Percentiles rank a stretch among this genome's conserved stretches.
These are phyloP conservation scores for Drosophila jambulina DNA, from an alignment of 1,140 invertebrate genomes.

Conservation along the genomic window DNA sequence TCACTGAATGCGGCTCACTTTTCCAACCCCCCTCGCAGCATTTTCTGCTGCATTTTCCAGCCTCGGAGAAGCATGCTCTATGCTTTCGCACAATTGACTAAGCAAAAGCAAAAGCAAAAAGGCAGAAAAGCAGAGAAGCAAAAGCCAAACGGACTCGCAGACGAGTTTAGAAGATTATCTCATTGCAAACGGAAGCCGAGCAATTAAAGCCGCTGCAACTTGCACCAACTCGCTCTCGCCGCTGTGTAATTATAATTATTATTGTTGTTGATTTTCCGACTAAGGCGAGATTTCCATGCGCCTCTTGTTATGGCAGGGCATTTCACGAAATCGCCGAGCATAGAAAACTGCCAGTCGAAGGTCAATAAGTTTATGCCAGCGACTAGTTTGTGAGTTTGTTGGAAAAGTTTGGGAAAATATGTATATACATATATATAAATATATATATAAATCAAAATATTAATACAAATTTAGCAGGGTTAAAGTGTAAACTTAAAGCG, in stretches of 20 bases:
- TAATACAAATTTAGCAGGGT: too few species aligned
- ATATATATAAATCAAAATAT: too few species aligned
- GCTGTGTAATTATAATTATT: constrained; percentile 23
- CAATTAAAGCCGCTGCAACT: constrained; percentile 65
- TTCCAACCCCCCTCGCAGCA: background rate
- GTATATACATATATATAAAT: too few species aligned
- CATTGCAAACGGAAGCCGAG: constrained; percentile 76
- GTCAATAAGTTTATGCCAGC: constrained; percentile 6
- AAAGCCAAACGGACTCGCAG: constrained; percentile 18
- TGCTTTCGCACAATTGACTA: constrained; percentile 55
- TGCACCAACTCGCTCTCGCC: constrained; percentile 25
- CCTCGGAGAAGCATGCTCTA: constrained; percentile 27
- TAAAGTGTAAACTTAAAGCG: too few species aligned
- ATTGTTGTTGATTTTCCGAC: constrained; percentile 42
- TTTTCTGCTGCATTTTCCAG: constrained; percentile 12
- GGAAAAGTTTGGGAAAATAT: background rate
- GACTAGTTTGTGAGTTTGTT: background rate
- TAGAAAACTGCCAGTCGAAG: constrained; percentile 18
- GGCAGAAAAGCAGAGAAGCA: constrained; percentile 21
- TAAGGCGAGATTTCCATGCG: constrained; percentile 13
- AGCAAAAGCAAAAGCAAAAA: constrained; percentile 17
- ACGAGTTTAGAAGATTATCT: constrained; percentile 70
- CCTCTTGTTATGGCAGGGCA: background rate
- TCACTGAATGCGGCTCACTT: constrained; percentile 1
- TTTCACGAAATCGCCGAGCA: constrained; percentile 16